Evolutionary conservation across 2,888 invertebrate genomes (phyloP).

Genomic region (Drosophila flavopinicola): DNA sequence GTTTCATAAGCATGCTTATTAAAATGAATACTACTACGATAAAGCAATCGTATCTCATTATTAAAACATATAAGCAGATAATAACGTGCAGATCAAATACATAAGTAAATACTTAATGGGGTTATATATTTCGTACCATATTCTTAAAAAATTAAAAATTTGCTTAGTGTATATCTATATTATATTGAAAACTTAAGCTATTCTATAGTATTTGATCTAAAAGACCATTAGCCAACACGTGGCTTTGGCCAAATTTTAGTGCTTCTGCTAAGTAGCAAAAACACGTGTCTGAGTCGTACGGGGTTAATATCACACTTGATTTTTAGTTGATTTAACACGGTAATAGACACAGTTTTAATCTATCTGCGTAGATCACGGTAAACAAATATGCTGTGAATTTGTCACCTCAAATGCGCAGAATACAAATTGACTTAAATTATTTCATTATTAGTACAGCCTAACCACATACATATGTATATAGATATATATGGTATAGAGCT

Average conservation of each 20-base stretch:
- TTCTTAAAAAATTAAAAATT: too few relatives aligned
- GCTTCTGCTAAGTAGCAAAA: slow-evolving; percentile 36
- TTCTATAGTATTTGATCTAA: neutral
- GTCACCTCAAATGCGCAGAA: slow-evolving; percentile 84
- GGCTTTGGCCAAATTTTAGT: slow-evolving; percentile 26
- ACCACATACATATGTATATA: slow-evolving; percentile 6
- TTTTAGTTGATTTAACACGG: slow-evolving; percentile 83
- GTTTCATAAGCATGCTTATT: too few relatives aligned
- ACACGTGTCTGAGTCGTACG: slow-evolving; percentile 83
- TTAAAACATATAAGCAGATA: neutral
- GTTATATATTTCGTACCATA: too few relatives aligned
- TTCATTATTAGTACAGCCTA: slow-evolving; percentile 54
- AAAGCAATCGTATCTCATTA: neutral
- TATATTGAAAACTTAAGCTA: neutral
- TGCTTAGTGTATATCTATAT: too few relatives aligned
- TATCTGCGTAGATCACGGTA: slow-evolving; percentile 84
- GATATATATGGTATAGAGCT: neutral
- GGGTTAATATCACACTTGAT: slow-evolving; percentile 82
- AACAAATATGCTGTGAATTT: slow-evolving; percentile 79
- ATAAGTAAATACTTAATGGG: too few relatives aligned
- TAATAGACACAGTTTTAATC: slow-evolving; percentile 82
- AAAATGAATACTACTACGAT: too few relatives aligned
- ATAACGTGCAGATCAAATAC: too few relatives aligned
- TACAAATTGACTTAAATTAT: slow-evolving; percentile 26
- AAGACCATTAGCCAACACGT: slow-evolving; percentile 49